A percentile compares a stretch with the other conserved stretches of the same genome.
Evolutionary conservation across 1,140 invertebrate genomes (phyloP).

Genomic region (Drosophila punjabiensis): DNA sequence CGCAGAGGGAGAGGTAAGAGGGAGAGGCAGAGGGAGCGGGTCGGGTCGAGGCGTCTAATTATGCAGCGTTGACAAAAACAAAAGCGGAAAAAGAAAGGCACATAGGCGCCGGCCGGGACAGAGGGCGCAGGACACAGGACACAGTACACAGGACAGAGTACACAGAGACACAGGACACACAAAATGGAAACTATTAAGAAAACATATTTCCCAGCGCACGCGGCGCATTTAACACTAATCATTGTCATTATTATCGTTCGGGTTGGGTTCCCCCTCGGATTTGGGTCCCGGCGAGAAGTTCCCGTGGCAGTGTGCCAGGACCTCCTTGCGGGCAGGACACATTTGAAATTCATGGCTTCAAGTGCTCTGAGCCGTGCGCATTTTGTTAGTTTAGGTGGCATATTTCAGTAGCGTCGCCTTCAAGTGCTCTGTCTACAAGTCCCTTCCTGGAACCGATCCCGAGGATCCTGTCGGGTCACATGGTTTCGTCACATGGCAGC

Average conservation of each 20-base stretch:
- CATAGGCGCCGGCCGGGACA: conserved; percentile 67
- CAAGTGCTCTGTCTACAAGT: conserved; percentile 37
- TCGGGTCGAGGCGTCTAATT: conserved; percentile 50
- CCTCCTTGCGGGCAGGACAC: conserved; percentile 17
- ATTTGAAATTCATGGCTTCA: conserved; percentile 65
- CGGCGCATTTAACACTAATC: conserved; percentile 72
- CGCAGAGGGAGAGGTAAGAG: background rate
- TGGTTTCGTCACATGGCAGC: background rate
- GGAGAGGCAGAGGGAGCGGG: background rate
- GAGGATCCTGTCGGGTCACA: background rate
- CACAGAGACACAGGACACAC: conserved; percentile 12
- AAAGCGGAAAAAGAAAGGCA: conserved; percentile 18
- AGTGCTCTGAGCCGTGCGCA: conserved; percentile 27
- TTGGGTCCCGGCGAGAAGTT: conserved; percentile 4
- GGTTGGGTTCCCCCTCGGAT: conserved; percentile 3
- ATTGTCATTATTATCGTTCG: conserved; percentile 61
- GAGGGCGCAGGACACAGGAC: conserved; percentile 5
- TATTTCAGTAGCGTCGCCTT: conserved; percentile 68
- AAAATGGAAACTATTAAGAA: conserved; percentile 65
- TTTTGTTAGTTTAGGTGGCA: conserved; percentile 60
- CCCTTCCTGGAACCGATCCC: conserved; percentile 26
- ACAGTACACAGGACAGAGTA: conserved; percentile 17
- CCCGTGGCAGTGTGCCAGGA: conserved; percentile 33
- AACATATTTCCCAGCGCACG: conserved; percentile 65
- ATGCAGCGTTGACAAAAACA: conserved; percentile 74